Percentiles rank a stretch among this genome's conserved stretches.
These are phyloP conservation scores for Dendrolimus punctatus DNA, from an alignment of 1,140 invertebrate species.

Conservation along the genomic window DNA sequence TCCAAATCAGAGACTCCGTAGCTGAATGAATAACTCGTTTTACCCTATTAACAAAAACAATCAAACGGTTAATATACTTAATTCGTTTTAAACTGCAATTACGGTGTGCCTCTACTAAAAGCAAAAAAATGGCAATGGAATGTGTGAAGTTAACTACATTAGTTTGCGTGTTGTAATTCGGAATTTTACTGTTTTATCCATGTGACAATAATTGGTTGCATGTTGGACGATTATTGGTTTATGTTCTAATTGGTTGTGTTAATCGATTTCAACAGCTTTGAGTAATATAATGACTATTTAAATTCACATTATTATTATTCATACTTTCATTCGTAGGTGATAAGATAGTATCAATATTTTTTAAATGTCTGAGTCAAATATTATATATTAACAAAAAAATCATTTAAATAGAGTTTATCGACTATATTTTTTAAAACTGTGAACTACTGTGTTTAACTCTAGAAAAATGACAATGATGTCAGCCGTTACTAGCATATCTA, in stretches of 20 bases:
- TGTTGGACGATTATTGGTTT: conserved; percentile 42
- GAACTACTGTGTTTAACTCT: no score
- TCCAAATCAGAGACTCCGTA: conserved; percentile 71
- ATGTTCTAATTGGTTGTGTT: conserved; percentile 31
- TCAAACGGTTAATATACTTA: conserved; percentile 10
- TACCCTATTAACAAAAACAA: conserved; percentile 44
- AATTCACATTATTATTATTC: no score
- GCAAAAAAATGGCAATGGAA: conserved; percentile 27
- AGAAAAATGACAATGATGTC: no score
- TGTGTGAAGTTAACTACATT: conserved; percentile 32
- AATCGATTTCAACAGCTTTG: no score
- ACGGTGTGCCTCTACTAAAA: conserved; percentile 19
- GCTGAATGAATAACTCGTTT: conserved; percentile 71
- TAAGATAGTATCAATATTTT: no score
- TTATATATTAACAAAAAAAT: no score
- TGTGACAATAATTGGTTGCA: conserved; percentile 44
- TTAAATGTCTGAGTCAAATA: no score
- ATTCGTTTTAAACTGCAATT: conserved; percentile 21
- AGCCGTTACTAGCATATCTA: no score
- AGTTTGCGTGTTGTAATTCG: conserved; percentile 47
- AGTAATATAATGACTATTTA: no score
- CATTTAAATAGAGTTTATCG: no score
- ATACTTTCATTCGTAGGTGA: no score
- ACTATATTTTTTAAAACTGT: no score
- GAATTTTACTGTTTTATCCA: conserved; percentile 39